Evolutionary conservation across 2,888 invertebrate species (phyloP).

Genomic region (Lottia scabra): DNA sequence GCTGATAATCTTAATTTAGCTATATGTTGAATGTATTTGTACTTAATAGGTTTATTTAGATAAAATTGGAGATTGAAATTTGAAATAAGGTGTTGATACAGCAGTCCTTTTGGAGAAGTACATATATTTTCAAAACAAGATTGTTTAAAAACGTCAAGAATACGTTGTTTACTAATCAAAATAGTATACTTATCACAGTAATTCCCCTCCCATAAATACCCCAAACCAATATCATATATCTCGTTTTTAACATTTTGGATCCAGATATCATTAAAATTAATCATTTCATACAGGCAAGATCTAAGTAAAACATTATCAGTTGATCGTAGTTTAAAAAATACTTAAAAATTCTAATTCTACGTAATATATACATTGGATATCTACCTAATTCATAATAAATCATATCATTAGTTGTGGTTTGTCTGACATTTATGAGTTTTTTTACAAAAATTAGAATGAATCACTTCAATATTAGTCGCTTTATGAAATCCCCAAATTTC

Average conservation of each 20-base stretch:
- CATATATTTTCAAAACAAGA: neutral
- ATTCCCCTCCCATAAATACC: no score
- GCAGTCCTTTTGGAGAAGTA: neutral
- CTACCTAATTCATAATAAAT: neutral
- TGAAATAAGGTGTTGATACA: neutral
- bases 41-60: neutral
- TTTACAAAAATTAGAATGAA: neutral
- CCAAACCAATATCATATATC: no score
- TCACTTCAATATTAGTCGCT: neutral
- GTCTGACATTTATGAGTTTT: neutral
- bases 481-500: conserved; percentile 3
- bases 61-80: neutral
- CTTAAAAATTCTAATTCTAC: neutral
- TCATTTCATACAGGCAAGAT: neutral
- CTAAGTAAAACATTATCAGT: neutral
- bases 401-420: neutral
- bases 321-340: neutral
- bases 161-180: neutral
- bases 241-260: no score
- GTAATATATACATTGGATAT: neutral
- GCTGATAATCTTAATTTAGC: no score
- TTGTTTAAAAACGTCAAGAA: neutral
- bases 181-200: no score
- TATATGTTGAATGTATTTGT: no score
- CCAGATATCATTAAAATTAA: neutral